Conservation (phyloP, 2,797 vertebrate species). For the Pelodytes ibericus region DNA sequence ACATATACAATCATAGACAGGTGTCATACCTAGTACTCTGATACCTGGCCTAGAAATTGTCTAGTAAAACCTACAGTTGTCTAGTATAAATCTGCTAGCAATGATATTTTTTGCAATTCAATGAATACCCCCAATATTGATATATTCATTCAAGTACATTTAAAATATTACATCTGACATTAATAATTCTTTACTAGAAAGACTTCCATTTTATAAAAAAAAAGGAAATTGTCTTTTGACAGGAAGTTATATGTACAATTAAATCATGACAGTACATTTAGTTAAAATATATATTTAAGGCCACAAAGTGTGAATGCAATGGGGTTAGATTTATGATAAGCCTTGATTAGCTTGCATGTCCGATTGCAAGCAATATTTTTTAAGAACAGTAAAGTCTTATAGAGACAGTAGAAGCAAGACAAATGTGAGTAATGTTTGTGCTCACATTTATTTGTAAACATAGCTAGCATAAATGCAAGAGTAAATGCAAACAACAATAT, state of each 20-base stretch:
- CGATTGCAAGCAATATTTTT: slow-evolving; percentile 22
- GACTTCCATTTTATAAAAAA: slow-evolving; percentile 26
- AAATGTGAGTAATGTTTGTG: too few relatives aligned
- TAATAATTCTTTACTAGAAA: slow-evolving; percentile 10
- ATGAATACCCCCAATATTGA: slow-evolving; percentile 16
- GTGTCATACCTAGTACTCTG: too few relatives aligned
- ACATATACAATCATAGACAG: too few relatives aligned
- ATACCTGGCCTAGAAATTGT: too few relatives aligned
- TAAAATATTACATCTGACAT: slow-evolving; percentile 32
- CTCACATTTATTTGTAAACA: too few relatives aligned
- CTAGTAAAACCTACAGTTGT: too few relatives aligned
- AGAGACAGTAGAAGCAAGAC: background rate
- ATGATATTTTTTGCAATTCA: too few relatives aligned
- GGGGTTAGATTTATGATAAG: slow-evolving; percentile 29
- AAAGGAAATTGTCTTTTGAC: slow-evolving; percentile 43
- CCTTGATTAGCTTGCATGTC: slow-evolving; percentile 28
- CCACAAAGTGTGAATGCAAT: slow-evolving; percentile 20
- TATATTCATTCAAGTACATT: slow-evolving; percentile 21
- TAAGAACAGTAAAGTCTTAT: background rate
- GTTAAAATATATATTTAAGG: slow-evolving; percentile 35
- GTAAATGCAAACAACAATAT: too few relatives aligned
- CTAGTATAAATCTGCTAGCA: too few relatives aligned
- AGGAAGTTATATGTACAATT: slow-evolving; percentile 37
- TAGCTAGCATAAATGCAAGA: too few relatives aligned
- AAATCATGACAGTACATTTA: slow-evolving; percentile 24